Percentiles rank a stretch among this genome's conserved stretches.
These are phyloP conservation scores for Sesamia nonagrioides DNA, from an alignment of 1,140 invertebrate genomes.

Conservation along the genomic window DNA sequence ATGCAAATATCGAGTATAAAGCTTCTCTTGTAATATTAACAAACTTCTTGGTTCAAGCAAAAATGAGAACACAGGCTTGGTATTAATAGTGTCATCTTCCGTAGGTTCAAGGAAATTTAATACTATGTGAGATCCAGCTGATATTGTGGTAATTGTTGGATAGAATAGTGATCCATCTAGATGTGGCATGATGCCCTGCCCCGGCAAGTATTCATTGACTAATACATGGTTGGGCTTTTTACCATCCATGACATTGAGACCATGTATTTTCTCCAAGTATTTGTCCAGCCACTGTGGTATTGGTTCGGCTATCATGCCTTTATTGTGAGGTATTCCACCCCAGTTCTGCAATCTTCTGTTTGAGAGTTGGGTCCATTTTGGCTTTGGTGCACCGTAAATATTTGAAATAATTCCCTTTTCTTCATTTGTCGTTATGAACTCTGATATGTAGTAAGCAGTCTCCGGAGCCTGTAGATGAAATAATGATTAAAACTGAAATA, in stretches of 20 bases:
- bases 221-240: constrained; percentile 97
- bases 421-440: constrained; percentile 95
- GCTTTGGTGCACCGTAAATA: constrained; percentile 94
- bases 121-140: constrained; percentile 95
- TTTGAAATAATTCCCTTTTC: constrained; percentile 92
- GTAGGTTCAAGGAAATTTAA: constrained; percentile 93
- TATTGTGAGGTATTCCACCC: constrained; percentile 97
- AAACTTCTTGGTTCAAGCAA: constrained; percentile 96
- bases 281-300: constrained; percentile 95
- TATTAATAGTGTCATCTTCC: constrained; percentile 56
- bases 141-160: constrained; percentile 97
- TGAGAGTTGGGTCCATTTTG: constrained; percentile 98
- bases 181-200: constrained; percentile 98
- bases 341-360: constrained; percentile 98
- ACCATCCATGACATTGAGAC: constrained; percentile 92
- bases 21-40: constrained; percentile 93
- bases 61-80: constrained; percentile 89
- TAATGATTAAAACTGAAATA: not conserved
- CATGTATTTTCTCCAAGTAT: constrained; percentile 92
- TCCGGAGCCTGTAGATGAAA: constrained; percentile 89
- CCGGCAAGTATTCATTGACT: constrained; percentile 97
- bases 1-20: constrained; percentile 96
- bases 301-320: constrained; percentile 97
- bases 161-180: constrained; percentile 97
- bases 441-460: constrained; percentile 95